These are phyloP conservation scores for Lycocerus yunnanus DNA, from an alignment of 2,888 invertebrate genomes.

Conservation along the genomic window DNA sequence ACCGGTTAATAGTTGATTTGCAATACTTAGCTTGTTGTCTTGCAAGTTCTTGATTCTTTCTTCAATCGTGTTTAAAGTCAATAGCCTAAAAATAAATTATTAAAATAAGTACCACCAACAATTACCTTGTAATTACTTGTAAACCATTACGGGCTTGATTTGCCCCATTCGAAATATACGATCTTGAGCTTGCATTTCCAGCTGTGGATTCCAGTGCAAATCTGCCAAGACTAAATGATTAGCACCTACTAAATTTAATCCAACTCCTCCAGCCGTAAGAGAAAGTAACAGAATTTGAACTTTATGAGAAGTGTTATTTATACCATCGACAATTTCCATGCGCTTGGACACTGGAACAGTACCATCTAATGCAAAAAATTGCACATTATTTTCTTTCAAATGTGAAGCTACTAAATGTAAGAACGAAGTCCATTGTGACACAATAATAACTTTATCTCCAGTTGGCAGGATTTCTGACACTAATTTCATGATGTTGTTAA, in stretches of 20 bases:
- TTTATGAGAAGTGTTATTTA: conserved; percentile 67
- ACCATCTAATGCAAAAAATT: conserved; percentile 75
- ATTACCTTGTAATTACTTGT: conserved; percentile 65
- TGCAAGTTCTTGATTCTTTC: conserved; percentile 82
- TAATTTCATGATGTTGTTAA: conserved; percentile 63
- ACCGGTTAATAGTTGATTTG: conserved; percentile 77
- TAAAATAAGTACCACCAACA: neutral
- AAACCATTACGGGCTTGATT: conserved; percentile 76
- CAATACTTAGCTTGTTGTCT: conserved; percentile 76
- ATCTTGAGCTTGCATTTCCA: conserved; percentile 94
- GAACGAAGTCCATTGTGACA: conserved; percentile 92
- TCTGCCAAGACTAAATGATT: conserved; percentile 90
- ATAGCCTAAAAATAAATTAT: conserved; percentile 63
- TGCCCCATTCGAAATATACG: conserved; percentile 92
- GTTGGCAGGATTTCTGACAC: conserved; percentile 59
- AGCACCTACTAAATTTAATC: conserved; percentile 89
- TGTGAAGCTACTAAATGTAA: conserved; percentile 73
- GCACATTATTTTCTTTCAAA: conserved; percentile 60
- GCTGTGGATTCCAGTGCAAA: conserved; percentile 96
- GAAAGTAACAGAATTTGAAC: conserved; percentile 80
- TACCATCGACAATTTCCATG: conserved; percentile 68
- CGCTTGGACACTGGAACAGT: conserved; percentile 72
- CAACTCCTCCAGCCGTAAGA: conserved; percentile 92
- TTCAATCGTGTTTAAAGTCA: conserved; percentile 86
- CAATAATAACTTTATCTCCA: conserved; percentile 78